Conservation (phyloP, 2,888 invertebrate genomes). For the Gastrophysa polygoni region DNA sequence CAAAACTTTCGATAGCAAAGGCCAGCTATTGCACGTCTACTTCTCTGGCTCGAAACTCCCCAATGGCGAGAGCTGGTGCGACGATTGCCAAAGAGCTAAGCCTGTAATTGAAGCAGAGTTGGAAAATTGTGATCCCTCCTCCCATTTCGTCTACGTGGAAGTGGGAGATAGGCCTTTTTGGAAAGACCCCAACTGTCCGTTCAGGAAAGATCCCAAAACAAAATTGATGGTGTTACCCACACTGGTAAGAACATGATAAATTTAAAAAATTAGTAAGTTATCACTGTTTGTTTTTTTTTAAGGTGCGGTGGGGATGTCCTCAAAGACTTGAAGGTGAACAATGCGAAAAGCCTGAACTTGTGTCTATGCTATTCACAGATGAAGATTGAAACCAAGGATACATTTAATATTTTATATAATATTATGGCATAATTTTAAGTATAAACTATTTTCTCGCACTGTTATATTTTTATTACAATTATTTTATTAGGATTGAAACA, state of each 20-base stretch:
- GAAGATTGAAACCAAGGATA: slow-evolving; percentile 45
- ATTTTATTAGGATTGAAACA: too few species aligned
- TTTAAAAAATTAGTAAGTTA: too few species aligned
- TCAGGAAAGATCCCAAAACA: slow-evolving; percentile 75
- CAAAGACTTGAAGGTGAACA: slow-evolving; percentile 81
- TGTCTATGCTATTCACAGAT: slow-evolving; percentile 81
- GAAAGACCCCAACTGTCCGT: slow-evolving; percentile 82
- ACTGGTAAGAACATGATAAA: too few species aligned
- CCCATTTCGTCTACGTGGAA: slow-evolving; percentile 76
- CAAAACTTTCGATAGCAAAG: slow-evolving; percentile 59
- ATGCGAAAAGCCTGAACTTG: slow-evolving; percentile 73
- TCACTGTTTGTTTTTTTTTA: not conserved
- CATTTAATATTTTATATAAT: not conserved
- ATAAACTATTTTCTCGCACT: too few species aligned
- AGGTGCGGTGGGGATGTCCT: slow-evolving; percentile 74
- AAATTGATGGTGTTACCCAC: slow-evolving; percentile 83
- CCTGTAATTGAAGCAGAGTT: slow-evolving; percentile 76
- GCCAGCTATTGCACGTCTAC: slow-evolving; percentile 61
- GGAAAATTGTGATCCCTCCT: slow-evolving; percentile 64
- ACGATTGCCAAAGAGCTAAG: slow-evolving; percentile 84
- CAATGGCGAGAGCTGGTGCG: slow-evolving; percentile 84
- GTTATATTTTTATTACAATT: too few species aligned
- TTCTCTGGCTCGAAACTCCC: slow-evolving; percentile 71
- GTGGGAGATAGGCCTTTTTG: slow-evolving; percentile 80
- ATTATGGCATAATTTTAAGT: not conserved